Conservation (phyloP, 2,797 vertebrate species). For the Catostomus latipinnis region DNA sequence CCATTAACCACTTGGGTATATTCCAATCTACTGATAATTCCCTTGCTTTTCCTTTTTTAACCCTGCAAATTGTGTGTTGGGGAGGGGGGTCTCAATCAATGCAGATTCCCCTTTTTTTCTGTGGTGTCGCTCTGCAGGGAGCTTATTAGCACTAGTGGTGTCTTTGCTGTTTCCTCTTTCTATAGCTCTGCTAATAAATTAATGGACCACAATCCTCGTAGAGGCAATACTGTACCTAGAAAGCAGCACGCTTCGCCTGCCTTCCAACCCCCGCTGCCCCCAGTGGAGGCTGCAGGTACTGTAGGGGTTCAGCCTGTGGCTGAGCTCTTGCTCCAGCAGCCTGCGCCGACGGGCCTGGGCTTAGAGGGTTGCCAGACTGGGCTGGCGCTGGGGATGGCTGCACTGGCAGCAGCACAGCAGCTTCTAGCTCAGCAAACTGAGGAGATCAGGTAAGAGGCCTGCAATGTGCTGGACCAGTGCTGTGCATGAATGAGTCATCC, state of each 20-base stretch:
- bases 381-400: constrained; percentile 77
- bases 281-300: constrained; percentile 83
- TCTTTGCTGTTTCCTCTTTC: constrained; percentile 73
- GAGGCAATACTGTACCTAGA: constrained; percentile 94
- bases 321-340: constrained; percentile 79
- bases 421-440: constrained; percentile 81
- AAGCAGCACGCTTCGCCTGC: constrained; percentile 96
- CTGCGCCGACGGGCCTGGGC: constrained; percentile 71
- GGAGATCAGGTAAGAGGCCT: constrained; percentile 89
- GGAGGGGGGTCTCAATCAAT: background rate
- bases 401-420: constrained; percentile 83
- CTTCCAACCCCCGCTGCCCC: constrained; percentile 96
- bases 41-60: constrained; percentile 37
- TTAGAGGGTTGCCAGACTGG: constrained; percentile 80
- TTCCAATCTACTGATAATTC: background rate
- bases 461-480: constrained; percentile 11
- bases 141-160: constrained; percentile 63
- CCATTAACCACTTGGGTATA: constrained; percentile 12
- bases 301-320: constrained; percentile 69
- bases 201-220: constrained; percentile 90
- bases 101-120: constrained; percentile 20
- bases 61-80: background rate
- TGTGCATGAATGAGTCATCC: constrained; percentile 7
- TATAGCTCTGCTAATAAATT: constrained; percentile 95
- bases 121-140: constrained; percentile 52